Evolutionary conservation across 2,888 invertebrate species (phyloP).

Genomic region (Bellardia bayeri): DNA sequence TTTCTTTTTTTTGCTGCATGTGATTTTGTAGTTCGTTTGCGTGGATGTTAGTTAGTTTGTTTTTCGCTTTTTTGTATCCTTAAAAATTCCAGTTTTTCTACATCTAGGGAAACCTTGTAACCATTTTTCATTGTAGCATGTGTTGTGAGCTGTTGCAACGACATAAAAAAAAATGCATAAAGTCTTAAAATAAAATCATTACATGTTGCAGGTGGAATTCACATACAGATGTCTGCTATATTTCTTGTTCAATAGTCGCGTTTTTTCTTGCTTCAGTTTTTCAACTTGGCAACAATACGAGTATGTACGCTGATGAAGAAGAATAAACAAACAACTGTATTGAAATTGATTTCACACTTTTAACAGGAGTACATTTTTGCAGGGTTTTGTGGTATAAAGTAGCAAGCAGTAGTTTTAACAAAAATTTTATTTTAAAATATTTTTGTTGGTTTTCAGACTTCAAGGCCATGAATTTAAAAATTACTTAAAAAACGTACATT

Average conservation of each 20-base stretch:
- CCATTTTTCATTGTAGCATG: conserved; percentile 70
- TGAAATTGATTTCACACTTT: conserved; percentile 63
- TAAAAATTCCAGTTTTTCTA: conserved; percentile 69
- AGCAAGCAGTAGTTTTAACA: neutral
- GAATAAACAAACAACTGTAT: conserved; percentile 24
- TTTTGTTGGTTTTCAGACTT: conserved; percentile 2
- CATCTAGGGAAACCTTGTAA: conserved; percentile 71
- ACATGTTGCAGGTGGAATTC: conserved; percentile 70
- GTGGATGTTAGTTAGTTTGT: neutral
- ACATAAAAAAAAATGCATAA: conserved; percentile 16
- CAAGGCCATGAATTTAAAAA: conserved; percentile 30
- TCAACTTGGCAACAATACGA: conserved; percentile 44
- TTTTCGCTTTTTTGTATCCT: conserved; percentile 54
- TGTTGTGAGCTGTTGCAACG: conserved; percentile 36
- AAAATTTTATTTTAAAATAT: conserved; percentile 29
- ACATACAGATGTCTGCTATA: conserved; percentile 53
- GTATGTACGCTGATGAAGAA: neutral
- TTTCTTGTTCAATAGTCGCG: conserved; percentile 25
- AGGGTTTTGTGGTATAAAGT: neutral
- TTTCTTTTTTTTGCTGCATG: conserved; percentile 33
- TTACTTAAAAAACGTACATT: neutral
- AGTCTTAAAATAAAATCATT: conserved; percentile 49
- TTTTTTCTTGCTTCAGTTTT: conserved; percentile 22
- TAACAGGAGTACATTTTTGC: conserved; percentile 34
- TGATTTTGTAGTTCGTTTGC: conserved; percentile 27